Base-by-base conservation (phyloP, 2,797 vertebrate genomes). In the Myiothlypis coronata region DNA sequence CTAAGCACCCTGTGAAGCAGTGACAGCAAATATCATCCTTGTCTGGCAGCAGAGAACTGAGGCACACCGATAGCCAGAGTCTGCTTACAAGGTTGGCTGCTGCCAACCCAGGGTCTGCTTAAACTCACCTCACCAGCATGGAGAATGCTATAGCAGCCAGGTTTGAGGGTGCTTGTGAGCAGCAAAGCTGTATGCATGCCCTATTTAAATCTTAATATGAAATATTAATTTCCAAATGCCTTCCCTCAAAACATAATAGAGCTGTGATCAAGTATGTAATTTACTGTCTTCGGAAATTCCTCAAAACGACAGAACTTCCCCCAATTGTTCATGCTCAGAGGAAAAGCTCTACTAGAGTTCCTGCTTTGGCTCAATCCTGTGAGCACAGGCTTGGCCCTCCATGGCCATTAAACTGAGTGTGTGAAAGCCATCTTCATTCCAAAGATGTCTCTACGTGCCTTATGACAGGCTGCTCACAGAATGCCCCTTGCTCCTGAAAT, bases 281-380 rank as follows among this genome's bases (percentile, higher is more conserved):
- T 96, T 93, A 91, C 71, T 93, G 94, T 96, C 97, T 96, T 98
- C 94, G 96, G 97, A 97, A 98, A 97, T 98, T 95, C 97, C 97
- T 97, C 94, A 74, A 81, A 96, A 90, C 64, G 16, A 68, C 96
- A 91, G 95, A 44, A 59, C 82, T 98, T 98, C 98, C 98, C 88
- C 16, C 60, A 90, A 98, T 98, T 98, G 98, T 98, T 97, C 80
- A 11, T n/a, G 60, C 30, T 91, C 89, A 96, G 97, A 97, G 97
- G 95, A 92, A 96, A 95, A 95, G 83, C 71, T 80, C 90, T 95
- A 77, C 80, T 97, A 82, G 72, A 95, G 94, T 96, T 97, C 88
- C 95, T 96, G 92, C 94, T 86, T 76, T 1, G 0, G 41, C 64
- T 93, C 5, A 2, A 13, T 81, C 65, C 44, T 87, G 30, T 93